Conservation (phyloP, 2,888 invertebrate genomes). For the Nemapogon koenigi region DNA sequence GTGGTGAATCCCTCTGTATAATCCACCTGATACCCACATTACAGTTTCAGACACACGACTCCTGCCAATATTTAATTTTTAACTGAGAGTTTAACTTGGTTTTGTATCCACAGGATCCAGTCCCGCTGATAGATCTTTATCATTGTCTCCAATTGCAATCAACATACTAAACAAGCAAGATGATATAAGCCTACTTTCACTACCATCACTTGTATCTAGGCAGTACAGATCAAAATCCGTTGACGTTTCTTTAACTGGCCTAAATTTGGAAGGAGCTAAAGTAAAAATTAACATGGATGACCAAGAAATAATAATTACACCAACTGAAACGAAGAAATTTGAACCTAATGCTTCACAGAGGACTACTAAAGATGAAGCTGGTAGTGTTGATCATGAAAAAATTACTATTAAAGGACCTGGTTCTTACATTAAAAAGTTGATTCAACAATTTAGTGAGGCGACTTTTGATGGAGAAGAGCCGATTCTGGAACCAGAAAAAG, state of each 20-base stretch:
- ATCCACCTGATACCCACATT: no score
- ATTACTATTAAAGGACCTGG: constrained; percentile 51
- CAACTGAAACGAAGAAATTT: constrained; percentile 37
- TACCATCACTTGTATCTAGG: constrained; percentile 40
- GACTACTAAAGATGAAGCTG: constrained; percentile 23
- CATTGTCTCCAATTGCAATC: constrained; percentile 48
- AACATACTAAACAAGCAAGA: constrained; percentile 33
- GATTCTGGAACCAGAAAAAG: constrained; percentile 44
- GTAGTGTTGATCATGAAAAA: constrained; percentile 32
- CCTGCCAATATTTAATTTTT: no score
- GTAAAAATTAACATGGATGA: constrained; percentile 47
- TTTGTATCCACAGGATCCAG: constrained; percentile 50
- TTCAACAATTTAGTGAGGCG: constrained; percentile 57
- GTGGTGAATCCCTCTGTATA: no score
- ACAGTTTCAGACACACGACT: no score
- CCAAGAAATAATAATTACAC: constrained; percentile 51
- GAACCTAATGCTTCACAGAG: constrained; percentile 20
- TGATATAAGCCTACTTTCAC: constrained; percentile 41
- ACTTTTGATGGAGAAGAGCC: constrained; percentile 42
- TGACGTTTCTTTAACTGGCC: constrained; percentile 48
- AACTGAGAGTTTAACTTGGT: no score
- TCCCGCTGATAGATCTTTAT: constrained; percentile 47
- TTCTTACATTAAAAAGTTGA: constrained; percentile 52
- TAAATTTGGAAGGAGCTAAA: constrained; percentile 43
- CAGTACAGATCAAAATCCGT: constrained; percentile 64